Evolutionary conservation across 2,797 vertebrate genomes (phyloP).

Genomic region (Melanitta fusca): DNA sequence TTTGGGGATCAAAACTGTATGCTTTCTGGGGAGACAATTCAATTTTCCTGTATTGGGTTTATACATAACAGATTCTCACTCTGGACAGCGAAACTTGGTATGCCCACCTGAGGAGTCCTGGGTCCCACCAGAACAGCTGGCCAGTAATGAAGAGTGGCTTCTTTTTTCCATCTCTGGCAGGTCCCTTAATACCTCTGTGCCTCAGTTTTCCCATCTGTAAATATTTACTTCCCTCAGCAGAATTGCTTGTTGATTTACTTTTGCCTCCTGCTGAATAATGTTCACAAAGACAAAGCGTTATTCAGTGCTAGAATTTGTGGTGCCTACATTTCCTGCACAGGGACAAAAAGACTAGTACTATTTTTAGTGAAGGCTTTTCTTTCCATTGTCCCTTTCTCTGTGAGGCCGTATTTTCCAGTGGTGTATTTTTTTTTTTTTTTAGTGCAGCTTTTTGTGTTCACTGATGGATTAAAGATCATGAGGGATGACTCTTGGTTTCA

Average conservation of each 20-base stretch:
- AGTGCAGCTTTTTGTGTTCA: not conserved
- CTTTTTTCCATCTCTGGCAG: not conserved
- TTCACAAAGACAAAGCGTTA: slow-evolving; percentile 19
- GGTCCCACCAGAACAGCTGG: not conserved
- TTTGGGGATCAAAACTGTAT: not conserved
- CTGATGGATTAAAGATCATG: not conserved
- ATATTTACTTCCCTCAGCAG: slow-evolving; percentile 52
- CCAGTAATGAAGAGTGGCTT: not conserved
- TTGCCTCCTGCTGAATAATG: slow-evolving; percentile 12
- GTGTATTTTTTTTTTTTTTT: not conserved
- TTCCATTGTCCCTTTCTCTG: slow-evolving; percentile 46
- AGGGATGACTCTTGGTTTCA: slow-evolving; percentile 34
- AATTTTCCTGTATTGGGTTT: not conserved
- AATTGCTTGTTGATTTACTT: slow-evolving; percentile 13
- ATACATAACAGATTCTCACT: not conserved
- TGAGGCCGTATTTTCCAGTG: slow-evolving; percentile 24
- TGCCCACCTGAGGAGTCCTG: not conserved
- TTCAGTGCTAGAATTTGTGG: slow-evolving; percentile 18
- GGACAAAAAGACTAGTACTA: slow-evolving; percentile 44
- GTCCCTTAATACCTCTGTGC: not conserved
- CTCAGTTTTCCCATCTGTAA: slow-evolving; percentile 15
- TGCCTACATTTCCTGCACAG: slow-evolving; percentile 48
- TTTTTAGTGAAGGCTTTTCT: slow-evolving; percentile 55
- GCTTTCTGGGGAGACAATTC: not conserved
- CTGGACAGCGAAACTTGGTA: not conserved